phyloP scores from a whole-genome alignment of 2,888 invertebrate species.

The Drosophila seclusa region DNA sequence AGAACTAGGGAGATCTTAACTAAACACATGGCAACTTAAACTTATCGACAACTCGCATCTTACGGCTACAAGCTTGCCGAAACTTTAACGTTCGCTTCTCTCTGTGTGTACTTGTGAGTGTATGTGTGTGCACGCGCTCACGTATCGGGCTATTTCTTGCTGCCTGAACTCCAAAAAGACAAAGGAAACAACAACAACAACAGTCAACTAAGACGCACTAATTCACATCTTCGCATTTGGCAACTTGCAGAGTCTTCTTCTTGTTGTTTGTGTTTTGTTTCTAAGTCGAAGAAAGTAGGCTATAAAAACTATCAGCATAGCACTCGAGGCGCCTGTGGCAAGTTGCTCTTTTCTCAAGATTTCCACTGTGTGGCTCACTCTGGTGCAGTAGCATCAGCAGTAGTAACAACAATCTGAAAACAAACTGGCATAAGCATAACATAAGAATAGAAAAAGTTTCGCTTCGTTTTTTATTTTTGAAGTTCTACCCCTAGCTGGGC shows the following conservation, averaged over 20 bases:
- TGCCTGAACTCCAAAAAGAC: slow-evolving; percentile 6
- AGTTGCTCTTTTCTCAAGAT: slow-evolving; percentile 54
- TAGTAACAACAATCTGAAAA: slow-evolving; percentile 61
- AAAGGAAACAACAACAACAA: not conserved
- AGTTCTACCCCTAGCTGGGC: slow-evolving; percentile 33
- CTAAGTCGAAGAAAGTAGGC: slow-evolving; percentile 63
- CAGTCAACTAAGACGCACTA: slow-evolving; percentile 65
- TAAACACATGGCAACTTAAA: slow-evolving; percentile 75
- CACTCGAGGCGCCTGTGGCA: slow-evolving; percentile 60
- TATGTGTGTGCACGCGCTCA: slow-evolving; percentile 1
- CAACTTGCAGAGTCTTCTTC: slow-evolving; percentile 23
- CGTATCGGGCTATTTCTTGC: not conserved
- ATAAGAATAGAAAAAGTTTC: slow-evolving; percentile 65
- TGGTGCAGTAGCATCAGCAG: slow-evolving; percentile 44
- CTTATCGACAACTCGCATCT: slow-evolving; percentile 75
- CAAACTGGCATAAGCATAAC: slow-evolving; percentile 65
- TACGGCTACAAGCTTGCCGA: slow-evolving; percentile 66
- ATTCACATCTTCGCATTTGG: slow-evolving; percentile 56
- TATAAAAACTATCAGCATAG: slow-evolving; percentile 76
- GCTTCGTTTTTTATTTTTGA: slow-evolving; percentile 40
- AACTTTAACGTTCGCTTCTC: slow-evolving; percentile 28
- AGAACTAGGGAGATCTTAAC: slow-evolving; percentile 43
- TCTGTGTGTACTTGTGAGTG: not conserved
- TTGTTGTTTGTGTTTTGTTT: slow-evolving; percentile 32
- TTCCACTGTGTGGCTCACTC: slow-evolving; percentile 32